These are phyloP conservation scores for Solea senegalensis DNA, from an alignment of 2,113 vertebrate species.

Conservation along the genomic window DNA sequence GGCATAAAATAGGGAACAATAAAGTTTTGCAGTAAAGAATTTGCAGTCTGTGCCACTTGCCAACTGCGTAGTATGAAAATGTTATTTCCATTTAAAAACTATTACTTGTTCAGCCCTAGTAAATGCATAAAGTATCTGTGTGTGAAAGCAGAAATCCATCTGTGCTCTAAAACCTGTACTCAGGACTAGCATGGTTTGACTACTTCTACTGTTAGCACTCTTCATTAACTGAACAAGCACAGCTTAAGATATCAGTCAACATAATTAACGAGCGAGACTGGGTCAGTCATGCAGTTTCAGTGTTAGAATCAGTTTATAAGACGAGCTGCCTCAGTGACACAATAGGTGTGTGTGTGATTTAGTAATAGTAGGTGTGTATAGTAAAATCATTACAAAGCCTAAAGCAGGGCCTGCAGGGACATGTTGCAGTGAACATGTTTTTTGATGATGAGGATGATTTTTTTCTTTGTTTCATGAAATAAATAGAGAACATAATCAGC, in stretches of 20 bases:
- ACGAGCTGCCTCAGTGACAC: slow-evolving; percentile 14
- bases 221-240: background rate
- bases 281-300: slow-evolving; percentile 46
- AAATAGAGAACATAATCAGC: background rate
- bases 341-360: slow-evolving; percentile 11
- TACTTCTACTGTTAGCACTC: background rate
- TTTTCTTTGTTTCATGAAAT: slow-evolving; percentile 39
- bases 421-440: background rate
- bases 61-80: no score
- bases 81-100: no score
- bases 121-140: background rate
- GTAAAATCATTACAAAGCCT: slow-evolving; percentile 12
- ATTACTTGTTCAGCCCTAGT: no score
- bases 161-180: background rate
- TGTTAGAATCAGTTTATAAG: slow-evolving; percentile 33
- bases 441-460: slow-evolving; percentile 28
- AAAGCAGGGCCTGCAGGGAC: background rate
- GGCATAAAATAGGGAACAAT: no score
- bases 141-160: background rate
- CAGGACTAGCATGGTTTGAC: background rate
- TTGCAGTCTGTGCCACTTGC: no score
- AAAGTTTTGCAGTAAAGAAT: no score
- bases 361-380: slow-evolving; percentile 4
- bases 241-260: slow-evolving; percentile 12
- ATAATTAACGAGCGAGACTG: slow-evolving; percentile 18